Evolutionary conservation across 2,113 vertebrate genomes (phyloP).

Genomic region (Fulmarus glacialis): DNA sequence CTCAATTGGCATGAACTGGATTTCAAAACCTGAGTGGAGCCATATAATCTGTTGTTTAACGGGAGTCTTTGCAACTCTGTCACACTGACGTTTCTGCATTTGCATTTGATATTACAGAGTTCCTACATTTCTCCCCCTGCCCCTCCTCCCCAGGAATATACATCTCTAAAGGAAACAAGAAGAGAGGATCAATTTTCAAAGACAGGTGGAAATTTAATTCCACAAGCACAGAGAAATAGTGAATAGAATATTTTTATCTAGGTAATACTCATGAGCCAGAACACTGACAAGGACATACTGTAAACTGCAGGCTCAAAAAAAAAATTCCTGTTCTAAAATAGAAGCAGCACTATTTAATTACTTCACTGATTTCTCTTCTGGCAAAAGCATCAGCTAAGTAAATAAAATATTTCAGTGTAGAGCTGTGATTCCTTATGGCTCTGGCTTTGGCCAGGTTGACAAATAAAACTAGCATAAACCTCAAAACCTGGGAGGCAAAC

Average conservation of each 20-base stretch:
- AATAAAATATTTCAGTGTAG: constrained; percentile 41
- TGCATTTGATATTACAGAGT: background rate
- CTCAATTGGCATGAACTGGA: background rate
- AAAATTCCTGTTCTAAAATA: background rate
- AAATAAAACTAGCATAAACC: constrained; percentile 62
- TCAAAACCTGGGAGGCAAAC: constrained; percentile 57
- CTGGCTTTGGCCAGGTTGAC: constrained; percentile 49
- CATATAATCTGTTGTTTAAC: background rate
- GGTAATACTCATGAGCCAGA: background rate
- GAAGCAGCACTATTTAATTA: constrained; percentile 31
- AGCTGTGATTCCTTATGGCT: constrained; percentile 25
- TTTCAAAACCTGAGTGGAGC: background rate
- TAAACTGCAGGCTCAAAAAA: background rate
- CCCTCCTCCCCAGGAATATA: background rate
- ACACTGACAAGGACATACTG: background rate
- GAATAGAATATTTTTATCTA: constrained; percentile 13
- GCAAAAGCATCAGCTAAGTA: background rate
- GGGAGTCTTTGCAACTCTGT: background rate
- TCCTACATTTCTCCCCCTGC: background rate
- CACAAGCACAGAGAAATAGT: background rate
- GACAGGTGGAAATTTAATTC: background rate
- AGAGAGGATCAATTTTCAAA: background rate
- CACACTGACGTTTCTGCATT: background rate
- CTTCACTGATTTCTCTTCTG: background rate
- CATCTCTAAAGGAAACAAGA: background rate